Evolutionary conservation across 2,113 vertebrate species (phyloP).

Genomic region (Herpailurus yagouaroundi): DNA sequence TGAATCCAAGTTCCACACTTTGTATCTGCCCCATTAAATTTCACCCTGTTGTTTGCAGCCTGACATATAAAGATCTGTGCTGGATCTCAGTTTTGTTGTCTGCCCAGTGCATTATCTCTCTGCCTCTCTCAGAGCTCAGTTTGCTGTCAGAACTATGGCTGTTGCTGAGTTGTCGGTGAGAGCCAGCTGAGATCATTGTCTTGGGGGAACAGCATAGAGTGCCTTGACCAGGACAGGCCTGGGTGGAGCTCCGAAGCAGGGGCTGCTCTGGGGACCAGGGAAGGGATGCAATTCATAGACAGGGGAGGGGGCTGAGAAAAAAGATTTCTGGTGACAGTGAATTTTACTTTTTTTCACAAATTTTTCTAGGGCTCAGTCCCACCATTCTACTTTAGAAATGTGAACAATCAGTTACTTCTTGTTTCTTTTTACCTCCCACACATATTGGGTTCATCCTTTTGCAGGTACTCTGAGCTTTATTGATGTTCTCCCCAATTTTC

Average conservation of each 20-base stretch:
- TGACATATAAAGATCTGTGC: not conserved
- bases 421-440: not conserved
- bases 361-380: not conserved
- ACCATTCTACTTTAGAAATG: not conserved
- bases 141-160: not conserved
- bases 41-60: not conserved
- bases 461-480: not conserved
- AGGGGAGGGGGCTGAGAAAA: not conserved
- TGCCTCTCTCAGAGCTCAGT: not conserved
- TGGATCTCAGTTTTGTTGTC: not conserved
- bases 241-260: not conserved
- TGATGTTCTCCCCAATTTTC: not conserved
- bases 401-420: not conserved
- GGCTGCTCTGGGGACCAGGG: not conserved
- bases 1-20: not conserved
- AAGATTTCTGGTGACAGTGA: not conserved
- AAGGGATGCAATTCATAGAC: slow-evolving; percentile 2
- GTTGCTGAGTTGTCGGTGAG: not conserved
- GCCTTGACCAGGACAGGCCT: not conserved
- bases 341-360: not conserved
- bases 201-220: not conserved
- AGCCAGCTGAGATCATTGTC: slow-evolving; percentile 45
- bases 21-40: not conserved
- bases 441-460: not conserved
- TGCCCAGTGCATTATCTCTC: not conserved